Evolutionary conservation across 2,888 invertebrate genomes (phyloP).

Genomic region (Drosophila helvetica): DNA sequence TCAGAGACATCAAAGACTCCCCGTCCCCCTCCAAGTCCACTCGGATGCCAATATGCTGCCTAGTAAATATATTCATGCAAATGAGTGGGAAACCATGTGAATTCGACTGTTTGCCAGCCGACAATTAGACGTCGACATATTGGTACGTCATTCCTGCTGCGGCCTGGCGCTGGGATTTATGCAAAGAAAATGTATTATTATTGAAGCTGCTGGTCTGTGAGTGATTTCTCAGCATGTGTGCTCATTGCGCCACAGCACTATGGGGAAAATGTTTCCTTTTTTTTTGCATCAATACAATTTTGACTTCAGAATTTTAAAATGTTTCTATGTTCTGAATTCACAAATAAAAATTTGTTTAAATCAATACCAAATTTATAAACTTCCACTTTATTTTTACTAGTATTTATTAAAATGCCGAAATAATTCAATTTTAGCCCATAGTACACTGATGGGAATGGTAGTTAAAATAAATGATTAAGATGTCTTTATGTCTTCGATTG

Average conservation of each 20-base stretch:
- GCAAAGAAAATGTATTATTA: slow-evolving; percentile 51
- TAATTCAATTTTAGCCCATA: no score
- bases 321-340: no score
- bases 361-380: no score
- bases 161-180: slow-evolving; percentile 53
- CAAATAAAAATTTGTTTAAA: no score
- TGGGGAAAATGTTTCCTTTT: neutral
- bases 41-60: slow-evolving; percentile 38
- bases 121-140: slow-evolving; percentile 56
- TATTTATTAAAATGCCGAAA: no score
- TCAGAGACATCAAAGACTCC: slow-evolving; percentile 59
- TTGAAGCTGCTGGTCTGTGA: slow-evolving; percentile 42
- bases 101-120: slow-evolving; percentile 17
- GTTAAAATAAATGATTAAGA: no score
- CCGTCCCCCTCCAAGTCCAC: slow-evolving; percentile 10
- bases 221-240: slow-evolving; percentile 52
- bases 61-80: slow-evolving; percentile 69
- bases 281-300: neutral
- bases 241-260: neutral
- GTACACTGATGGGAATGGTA: no score
- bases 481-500: no score
- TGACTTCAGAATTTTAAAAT: neutral
- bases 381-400: no score
- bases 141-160: slow-evolving; percentile 32
- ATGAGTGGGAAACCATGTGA: slow-evolving; percentile 57